Percentiles rank a stretch among this genome's conserved stretches.
Conservation (phyloP, 2,797 vertebrate genomes). For the Falco rusticolus region DNA sequence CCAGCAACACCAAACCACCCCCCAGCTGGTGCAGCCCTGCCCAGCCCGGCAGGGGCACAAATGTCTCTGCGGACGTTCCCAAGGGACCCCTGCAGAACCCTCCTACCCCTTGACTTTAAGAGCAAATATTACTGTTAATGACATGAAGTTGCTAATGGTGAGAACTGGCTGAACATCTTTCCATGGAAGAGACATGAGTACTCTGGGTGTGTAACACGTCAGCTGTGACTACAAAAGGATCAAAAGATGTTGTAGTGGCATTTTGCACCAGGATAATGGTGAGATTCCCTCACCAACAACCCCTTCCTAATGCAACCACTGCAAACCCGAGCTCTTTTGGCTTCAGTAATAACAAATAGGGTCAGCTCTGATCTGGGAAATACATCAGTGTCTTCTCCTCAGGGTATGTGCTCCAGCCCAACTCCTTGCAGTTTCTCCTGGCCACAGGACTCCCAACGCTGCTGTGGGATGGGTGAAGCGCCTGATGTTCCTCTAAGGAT, state of each 20-base stretch:
- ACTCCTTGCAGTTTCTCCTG: not conserved
- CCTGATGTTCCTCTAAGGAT: not conserved
- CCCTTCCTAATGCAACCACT: not conserved
- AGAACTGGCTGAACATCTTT: not conserved
- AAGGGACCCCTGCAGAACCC: not conserved
- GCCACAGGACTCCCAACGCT: not conserved
- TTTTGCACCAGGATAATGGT: not conserved
- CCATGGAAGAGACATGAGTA: not conserved
- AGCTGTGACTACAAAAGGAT: not conserved
- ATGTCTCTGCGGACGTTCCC: not conserved
- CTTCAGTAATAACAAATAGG: fast-evolving
- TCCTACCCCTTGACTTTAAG: fast-evolving
- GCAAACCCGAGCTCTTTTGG: fast-evolving
- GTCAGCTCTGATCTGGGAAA: not conserved
- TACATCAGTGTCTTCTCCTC: too few species aligned
- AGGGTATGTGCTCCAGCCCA: not conserved
- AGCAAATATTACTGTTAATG: not conserved
- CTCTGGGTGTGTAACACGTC: not conserved
- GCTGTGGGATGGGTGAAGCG: not conserved
- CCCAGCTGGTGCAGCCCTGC: not conserved
- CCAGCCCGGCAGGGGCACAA: fast-evolving
- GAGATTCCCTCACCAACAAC: not conserved
- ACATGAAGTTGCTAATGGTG: fast-evolving
- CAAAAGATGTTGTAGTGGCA: fast-evolving
- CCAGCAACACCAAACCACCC: fast-evolving